Evolutionary conservation across 2,888 invertebrate species (phyloP), one percentile per base, ranked within the genome.

Genomic region (Rotaria magnacalcarata): DNA sequence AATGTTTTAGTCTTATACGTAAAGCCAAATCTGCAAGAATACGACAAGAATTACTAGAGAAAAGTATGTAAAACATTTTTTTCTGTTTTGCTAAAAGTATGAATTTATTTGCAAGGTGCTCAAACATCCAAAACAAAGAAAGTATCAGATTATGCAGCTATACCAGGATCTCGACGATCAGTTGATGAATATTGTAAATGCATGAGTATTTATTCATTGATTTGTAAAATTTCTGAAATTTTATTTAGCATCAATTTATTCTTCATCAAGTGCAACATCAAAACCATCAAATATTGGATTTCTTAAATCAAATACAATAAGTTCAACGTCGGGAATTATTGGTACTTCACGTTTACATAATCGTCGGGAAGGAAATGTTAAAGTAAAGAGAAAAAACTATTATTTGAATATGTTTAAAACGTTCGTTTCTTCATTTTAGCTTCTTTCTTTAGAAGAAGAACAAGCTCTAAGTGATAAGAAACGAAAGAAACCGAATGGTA

Each of bases 11-110:
- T 19, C 91, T 96, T 54, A 96, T 96, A 92, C 93, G 96, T 85
- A 96, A 96, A 91, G 96, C 97, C 0, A 98, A 97, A 92, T 96
- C 97, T 58, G 96, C 96, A 1, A 94, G 95, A 14, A 92, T 97
- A 41, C 93, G 96, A 87, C 95, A 95, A 24, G 97, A 98, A 90
- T 91, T 97, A 41, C 91, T 97, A 58, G 95, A 96, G 89, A 97
- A 97, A 91, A 96, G 80, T 80, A n/a, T 80, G n/a, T n/a, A 47
- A 0, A 0, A 80, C 16, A 67, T 16, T 5, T 14, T 34, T 34
- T 27, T 0, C 7, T 34, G 5, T 34, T 67, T 34, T 24, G 7
- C 11, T 67, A 8, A 80, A 41, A 11, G 0, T 10, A 47, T 19
- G 2, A 11, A 14, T 80, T 16, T 41, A 5, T 80, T n/a, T 47